Evolutionary conservation across 2,888 invertebrate genomes (phyloP), one percentile per base, ranked within the genome.

Genomic region (Trichopria drosophilae): DNA sequence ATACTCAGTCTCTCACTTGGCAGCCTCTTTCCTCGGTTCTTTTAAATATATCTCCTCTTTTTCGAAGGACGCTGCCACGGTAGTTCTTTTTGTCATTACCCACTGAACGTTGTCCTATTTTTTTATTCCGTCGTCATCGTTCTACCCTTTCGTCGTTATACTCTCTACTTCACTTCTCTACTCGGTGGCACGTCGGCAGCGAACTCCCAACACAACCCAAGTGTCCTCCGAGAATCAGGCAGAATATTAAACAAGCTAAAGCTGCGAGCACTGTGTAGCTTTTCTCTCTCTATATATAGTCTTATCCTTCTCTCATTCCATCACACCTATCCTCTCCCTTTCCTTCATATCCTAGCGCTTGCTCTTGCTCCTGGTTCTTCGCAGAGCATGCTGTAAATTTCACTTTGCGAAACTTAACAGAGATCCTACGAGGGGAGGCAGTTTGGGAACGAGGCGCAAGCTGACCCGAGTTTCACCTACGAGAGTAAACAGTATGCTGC

Each of bases 371-470:
- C 41, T 42, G 53, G 62, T 60, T 52, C 59, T 56, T 61, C 64
- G 65, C 65, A 60, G 63, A 59, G 61, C 55, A 57, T 49, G 59
- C 61, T 68, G 69, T 66, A 69, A 70, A 71, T 71, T 71, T 71
- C 70, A 71, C 67, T 71, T 69, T 67, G 60, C 63, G 52, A 47
- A 70, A 69, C 65, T 72, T 64, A 62, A 64, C 56, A 60, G 60
- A 52, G 57, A 64, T 64, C 61, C 60, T 59, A 40, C 28, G 49
- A 47, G 55, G 34, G 20, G 24, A 10, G 47, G 22, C 28, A 31
- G 5, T 31, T 34, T 16, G 45, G 53, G 53, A 42, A 49, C 34
- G 32, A 40, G 52, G 35, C 26, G 42, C 44, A 56, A 44, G 53
- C 35, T 55, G 50, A 45, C 39, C 53, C 26, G 41, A 50, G 36